Evolutionary conservation across 2,797 vertebrate species (phyloP).

Genomic region (Sebastes variabilis): DNA sequence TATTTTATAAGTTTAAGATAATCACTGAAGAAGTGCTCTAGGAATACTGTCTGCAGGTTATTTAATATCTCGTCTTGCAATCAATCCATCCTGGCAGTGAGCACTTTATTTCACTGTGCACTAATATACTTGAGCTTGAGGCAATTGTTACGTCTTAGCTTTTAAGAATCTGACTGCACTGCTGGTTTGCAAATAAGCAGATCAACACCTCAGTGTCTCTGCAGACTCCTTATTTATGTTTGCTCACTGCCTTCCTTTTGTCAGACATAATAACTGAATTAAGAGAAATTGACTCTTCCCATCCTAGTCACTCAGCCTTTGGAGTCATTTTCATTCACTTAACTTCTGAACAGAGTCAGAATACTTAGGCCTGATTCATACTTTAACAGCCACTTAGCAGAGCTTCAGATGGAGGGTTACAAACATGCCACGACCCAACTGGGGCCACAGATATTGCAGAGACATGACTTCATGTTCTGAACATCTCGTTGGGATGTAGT

Average conservation of each 20-base stretch:
- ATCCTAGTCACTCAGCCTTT: neutral
- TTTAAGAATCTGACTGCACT: neutral
- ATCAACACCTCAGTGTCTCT: neutral
- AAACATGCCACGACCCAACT: neutral
- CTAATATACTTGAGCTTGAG: neutral
- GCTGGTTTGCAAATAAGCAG: neutral
- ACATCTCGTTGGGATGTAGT: neutral
- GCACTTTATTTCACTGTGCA: neutral
- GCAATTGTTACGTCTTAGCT: neutral
- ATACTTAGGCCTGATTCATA: neutral
- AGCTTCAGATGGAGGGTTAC: too few species aligned
- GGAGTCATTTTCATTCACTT: neutral
- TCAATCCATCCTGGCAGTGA: conserved; percentile 2
- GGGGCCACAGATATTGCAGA: neutral
- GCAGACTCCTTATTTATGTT: neutral
- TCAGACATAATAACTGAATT: neutral
- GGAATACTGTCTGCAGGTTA: conserved; percentile 1
- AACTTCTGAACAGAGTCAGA: neutral
- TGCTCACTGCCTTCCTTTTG: neutral
- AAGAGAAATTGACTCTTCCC: neutral
- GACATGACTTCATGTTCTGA: neutral
- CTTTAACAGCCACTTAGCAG: neutral
- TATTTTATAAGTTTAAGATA: conserved; percentile 9
- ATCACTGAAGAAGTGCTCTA: conserved; percentile 7
- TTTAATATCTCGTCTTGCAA: neutral